Conservation (phyloP, 2,113 vertebrate genomes). For the Mesembrinibis cayennensis region DNA sequence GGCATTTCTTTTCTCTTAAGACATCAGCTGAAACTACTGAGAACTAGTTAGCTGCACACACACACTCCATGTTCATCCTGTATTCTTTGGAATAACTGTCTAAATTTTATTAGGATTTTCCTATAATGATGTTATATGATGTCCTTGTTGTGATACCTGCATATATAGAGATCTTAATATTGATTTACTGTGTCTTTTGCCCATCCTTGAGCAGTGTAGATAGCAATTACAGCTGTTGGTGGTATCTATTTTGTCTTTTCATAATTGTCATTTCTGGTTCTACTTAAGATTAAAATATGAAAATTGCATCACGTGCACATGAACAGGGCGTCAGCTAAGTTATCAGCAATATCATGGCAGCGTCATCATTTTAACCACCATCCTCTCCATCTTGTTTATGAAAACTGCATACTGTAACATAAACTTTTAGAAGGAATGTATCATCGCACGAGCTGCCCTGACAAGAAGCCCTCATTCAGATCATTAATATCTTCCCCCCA, state of each 20-base stretch:
- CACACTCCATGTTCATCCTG: constrained; percentile 8
- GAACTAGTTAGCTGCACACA: constrained; percentile 50
- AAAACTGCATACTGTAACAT: constrained; percentile 54
- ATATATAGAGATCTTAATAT: constrained; percentile 76
- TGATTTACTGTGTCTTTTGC: constrained; percentile 78
- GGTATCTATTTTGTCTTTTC: constrained; percentile 80
- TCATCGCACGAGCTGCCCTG: constrained; percentile 9
- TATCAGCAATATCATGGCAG: constrained; percentile 58
- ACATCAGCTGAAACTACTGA: constrained; percentile 39
- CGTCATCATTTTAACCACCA: constrained; percentile 46
- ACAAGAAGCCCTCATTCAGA: constrained; percentile 16
- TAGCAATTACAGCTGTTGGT: constrained; percentile 80
- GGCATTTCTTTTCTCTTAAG: background rate
- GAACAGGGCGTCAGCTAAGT: constrained; percentile 65
- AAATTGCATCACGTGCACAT: constrained; percentile 71
- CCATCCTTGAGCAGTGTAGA: constrained; percentile 66
- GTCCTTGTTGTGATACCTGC: constrained; percentile 72
- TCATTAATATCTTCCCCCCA: constrained; percentile 16
- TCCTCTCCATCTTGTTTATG: constrained; percentile 68
- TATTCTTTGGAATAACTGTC: constrained; percentile 71
- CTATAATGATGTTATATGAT: constrained; percentile 83
- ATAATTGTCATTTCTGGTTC: constrained; percentile 81
- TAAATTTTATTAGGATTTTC: constrained; percentile 75
- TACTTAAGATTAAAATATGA: constrained; percentile 83
- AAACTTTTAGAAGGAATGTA: constrained; percentile 55